A percentile compares a stretch with the other conserved stretches of the same genome.
phyloP scores from a whole-genome alignment of 2,797 vertebrate species.

The Spondyliosoma cantharus region DNA sequence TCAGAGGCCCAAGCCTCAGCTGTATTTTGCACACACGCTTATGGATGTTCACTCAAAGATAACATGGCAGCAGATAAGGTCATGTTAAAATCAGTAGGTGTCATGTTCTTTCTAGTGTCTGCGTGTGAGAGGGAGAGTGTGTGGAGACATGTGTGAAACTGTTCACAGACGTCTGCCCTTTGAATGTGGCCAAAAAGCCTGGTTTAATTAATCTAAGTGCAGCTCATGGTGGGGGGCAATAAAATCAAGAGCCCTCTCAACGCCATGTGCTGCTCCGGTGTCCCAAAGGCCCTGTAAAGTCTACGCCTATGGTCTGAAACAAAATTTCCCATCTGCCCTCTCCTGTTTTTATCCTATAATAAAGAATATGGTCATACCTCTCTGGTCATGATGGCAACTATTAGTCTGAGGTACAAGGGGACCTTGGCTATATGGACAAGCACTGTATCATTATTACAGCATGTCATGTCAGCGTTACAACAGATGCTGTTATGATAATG shows the following conservation, averaged over 20 bases:
- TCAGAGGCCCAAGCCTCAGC: slow-evolving; percentile 65
- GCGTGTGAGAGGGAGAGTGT: slow-evolving; percentile 11
- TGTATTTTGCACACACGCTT: slow-evolving; percentile 46
- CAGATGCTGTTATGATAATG: slow-evolving; percentile 72
- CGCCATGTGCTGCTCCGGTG: slow-evolving; percentile 15
- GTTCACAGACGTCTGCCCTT: slow-evolving; percentile 54
- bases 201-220: slow-evolving; percentile 68
- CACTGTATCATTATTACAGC: slow-evolving; percentile 65
- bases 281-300: slow-evolving; percentile 67
- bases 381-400: slow-evolving; percentile 61
- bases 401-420: slow-evolving; percentile 64
- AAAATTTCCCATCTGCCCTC: slow-evolving; percentile 68
- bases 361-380: slow-evolving; percentile 59
- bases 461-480: slow-evolving; percentile 68
- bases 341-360: slow-evolving; percentile 49
- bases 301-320: slow-evolving; percentile 54
- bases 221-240: slow-evolving; percentile 53
- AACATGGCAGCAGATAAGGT: slow-evolving; percentile 69
- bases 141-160: slow-evolving; percentile 29
- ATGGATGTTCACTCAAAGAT: slow-evolving; percentile 42
- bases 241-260: slow-evolving; percentile 64
- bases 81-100: slow-evolving; percentile 55
- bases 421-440: slow-evolving; percentile 59
- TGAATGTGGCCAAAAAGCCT: slow-evolving; percentile 55
- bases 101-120: slow-evolving; percentile 14